Conservation (phyloP, 35 echinoderm and acorn worm species). For the Holothuria glaberrima region DNA sequence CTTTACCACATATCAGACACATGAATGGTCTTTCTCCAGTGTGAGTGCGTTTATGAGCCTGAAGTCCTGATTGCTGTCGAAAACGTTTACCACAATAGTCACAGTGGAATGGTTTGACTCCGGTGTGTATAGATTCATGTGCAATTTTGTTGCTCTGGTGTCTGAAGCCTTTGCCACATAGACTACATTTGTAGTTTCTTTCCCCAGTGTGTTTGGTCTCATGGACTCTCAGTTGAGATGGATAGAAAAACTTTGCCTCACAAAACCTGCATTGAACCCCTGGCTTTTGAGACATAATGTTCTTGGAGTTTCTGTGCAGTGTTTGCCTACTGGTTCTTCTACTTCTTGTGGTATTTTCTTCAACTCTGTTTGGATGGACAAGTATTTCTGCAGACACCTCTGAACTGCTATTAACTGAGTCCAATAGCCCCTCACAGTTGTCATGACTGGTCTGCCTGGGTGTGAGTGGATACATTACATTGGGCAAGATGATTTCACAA, state of each 20-base stretch:
- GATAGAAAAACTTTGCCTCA: not conserved
- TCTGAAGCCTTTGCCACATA: conserved; percentile 35
- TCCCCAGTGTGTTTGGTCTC: conserved; percentile 40
- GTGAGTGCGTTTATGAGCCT: conserved; percentile 58
- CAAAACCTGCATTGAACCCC: conserved; percentile 2
- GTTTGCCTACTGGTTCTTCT: not conserved
- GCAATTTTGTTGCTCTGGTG: conserved; percentile 16
- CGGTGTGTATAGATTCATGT: conserved; percentile 64
- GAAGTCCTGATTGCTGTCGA: conserved; percentile 17
- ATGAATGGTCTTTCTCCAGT: conserved; percentile 55
- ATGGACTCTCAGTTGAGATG: conserved; percentile 1
- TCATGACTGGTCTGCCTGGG: too few relatives aligned
- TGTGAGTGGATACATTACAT: too few relatives aligned
- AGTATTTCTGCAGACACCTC: too few relatives aligned
- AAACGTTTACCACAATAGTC: conserved; percentile 61
- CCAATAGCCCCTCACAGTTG: too few relatives aligned
- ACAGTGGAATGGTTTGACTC: conserved; percentile 56
- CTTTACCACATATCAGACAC: conserved; percentile 32
- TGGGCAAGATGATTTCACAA: too few relatives aligned
- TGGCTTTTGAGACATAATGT: not conserved
- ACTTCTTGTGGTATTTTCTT: too few relatives aligned
- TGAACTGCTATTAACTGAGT: too few relatives aligned
- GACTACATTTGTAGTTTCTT: conserved; percentile 2
- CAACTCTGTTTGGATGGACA: too few relatives aligned
- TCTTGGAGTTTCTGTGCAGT: not conserved